These are phyloP conservation scores for Psittacula derbiana DNA, from an alignment of 2,797 vertebrate species.

Conservation along the genomic window DNA sequence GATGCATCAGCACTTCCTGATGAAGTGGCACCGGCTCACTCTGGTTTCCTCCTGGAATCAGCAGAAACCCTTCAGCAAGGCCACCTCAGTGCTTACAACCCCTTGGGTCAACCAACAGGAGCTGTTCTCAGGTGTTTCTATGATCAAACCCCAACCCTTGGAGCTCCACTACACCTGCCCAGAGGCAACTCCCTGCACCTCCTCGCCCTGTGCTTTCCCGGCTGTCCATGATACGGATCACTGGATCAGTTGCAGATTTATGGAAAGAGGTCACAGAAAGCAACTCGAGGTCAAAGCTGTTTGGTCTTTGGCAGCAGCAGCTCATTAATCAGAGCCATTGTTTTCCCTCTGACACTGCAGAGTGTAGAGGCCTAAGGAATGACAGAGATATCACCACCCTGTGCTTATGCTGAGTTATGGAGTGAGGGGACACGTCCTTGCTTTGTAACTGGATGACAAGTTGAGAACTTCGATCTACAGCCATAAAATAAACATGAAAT, in stretches of 20 bases:
- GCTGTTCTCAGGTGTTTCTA: background rate
- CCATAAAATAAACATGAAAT: constrained; percentile 29
- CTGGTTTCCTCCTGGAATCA: constrained; percentile 41
- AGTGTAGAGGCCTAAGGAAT: background rate
- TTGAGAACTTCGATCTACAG: background rate
- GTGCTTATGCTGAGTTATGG: background rate
- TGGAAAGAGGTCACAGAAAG: constrained; percentile 13
- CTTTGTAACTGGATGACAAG: background rate
- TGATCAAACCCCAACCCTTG: background rate
- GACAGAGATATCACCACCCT: background rate
- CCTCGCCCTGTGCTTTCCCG: background rate
- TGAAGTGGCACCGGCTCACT: background rate
- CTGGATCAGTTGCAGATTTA: background rate
- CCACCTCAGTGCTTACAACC: background rate
- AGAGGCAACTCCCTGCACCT: background rate
- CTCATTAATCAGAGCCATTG: constrained; percentile 60
- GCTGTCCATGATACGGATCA: background rate
- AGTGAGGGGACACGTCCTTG: background rate
- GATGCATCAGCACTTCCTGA: constrained; percentile 30
- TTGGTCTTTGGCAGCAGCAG: background rate
- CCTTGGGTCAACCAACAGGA: background rate
- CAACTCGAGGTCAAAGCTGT: constrained; percentile 33
- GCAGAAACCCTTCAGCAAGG: background rate
- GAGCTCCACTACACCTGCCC: background rate
- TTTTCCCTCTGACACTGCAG: background rate